Percentiles rank a stretch among this genome's conserved stretches.
phyloP scores from a whole-genome alignment of 2,797 vertebrate species.

The Trematomus bernacchii region DNA sequence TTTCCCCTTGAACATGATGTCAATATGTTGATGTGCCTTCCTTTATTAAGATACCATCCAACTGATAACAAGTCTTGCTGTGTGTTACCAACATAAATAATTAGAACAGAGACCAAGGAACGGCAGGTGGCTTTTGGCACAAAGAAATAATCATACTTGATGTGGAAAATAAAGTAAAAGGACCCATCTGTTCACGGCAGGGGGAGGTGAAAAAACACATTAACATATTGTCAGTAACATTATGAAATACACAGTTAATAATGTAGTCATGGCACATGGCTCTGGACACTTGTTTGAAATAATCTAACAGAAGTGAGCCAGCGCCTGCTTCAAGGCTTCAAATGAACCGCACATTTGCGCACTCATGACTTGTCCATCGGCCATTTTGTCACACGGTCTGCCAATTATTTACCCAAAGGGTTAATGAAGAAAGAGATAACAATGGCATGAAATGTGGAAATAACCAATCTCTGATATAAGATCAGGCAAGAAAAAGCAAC shows the following conservation, averaged over 20 bases:
- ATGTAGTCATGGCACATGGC: conserved; percentile 94
- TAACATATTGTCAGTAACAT: conserved; percentile 99
- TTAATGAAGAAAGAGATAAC: conserved; percentile 33
- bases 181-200: conserved; percentile 99
- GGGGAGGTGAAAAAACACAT: conserved; percentile 95
- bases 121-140: conserved; percentile 99
- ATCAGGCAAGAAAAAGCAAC: conserved; percentile 22
- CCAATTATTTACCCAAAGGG: conserved; percentile 62
- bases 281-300: conserved; percentile 89
- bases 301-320: conserved; percentile 78
- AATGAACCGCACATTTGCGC: conserved; percentile 71
- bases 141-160: conserved; percentile 99
- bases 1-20: conserved; percentile 98
- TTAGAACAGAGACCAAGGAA: conserved; percentile 97
- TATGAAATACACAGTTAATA: conserved; percentile 99
- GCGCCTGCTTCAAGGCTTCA: conserved; percentile 61
- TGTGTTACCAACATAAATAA: conserved; percentile 99
- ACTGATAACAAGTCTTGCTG: conserved; percentile 99
- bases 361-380: conserved; percentile 58
- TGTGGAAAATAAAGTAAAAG: conserved; percentile 99
- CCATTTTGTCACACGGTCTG: conserved; percentile 68
- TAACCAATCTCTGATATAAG: conserved; percentile 25
- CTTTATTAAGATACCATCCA: conserved; percentile 99
- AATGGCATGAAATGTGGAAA: conserved; percentile 30
- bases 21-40: conserved; percentile 99